phyloP scores from a whole-genome alignment of 2,113 vertebrate species.

The Mus spicilegus region DNA sequence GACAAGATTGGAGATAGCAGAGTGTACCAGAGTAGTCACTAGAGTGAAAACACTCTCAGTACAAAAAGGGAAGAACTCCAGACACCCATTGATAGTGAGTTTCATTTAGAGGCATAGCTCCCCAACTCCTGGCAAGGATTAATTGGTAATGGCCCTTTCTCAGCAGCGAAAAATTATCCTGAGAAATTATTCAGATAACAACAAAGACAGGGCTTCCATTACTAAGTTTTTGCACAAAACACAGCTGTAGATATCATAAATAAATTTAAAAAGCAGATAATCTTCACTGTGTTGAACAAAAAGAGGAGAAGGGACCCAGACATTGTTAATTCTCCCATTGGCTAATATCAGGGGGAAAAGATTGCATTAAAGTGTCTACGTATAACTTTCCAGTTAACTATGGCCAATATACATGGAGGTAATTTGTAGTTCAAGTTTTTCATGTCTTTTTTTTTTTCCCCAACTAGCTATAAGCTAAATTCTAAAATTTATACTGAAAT shows the following conservation, averaged over 20 bases:
- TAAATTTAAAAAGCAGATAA: slow-evolving; percentile 84
- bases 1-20: slow-evolving; percentile 86
- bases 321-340: slow-evolving; percentile 84
- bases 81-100: slow-evolving; percentile 83
- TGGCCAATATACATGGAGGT: slow-evolving; percentile 90
- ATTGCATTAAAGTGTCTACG: slow-evolving; percentile 86
- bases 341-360: slow-evolving; percentile 81
- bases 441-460: slow-evolving; percentile 80
- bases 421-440: slow-evolving; percentile 91
- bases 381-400: slow-evolving; percentile 87
- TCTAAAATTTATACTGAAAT: slow-evolving; percentile 89
- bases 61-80: slow-evolving; percentile 85
- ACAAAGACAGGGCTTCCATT: slow-evolving; percentile 88
- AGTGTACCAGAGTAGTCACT: slow-evolving; percentile 85
- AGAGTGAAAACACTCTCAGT: slow-evolving; percentile 87
- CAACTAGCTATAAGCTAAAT: slow-evolving; percentile 85
- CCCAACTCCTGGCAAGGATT: slow-evolving; percentile 89
- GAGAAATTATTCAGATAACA: slow-evolving; percentile 91
- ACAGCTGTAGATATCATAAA: slow-evolving; percentile 85
- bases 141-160: slow-evolving; percentile 86
- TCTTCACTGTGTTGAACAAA: slow-evolving; percentile 83
- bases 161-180: slow-evolving; percentile 88
- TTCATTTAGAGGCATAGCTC: slow-evolving; percentile 86
- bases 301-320: slow-evolving; percentile 83
- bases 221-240: slow-evolving; percentile 89